Conservation (phyloP, 2,888 invertebrate genomes). For the Drosophila putrida region DNA sequence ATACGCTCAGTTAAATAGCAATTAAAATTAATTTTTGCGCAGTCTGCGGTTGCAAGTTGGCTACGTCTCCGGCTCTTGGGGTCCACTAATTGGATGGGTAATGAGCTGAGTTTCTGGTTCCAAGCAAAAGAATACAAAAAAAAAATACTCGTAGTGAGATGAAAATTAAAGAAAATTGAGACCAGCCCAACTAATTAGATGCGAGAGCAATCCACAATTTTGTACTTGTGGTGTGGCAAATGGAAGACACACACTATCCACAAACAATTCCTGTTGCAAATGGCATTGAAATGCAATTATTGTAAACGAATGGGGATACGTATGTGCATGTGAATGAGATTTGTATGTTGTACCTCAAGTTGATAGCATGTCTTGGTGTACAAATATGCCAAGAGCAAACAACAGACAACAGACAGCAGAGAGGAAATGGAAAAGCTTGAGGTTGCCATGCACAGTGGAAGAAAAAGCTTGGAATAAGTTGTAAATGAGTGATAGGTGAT, state of each 20-base stretch:
- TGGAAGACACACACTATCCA: neutral
- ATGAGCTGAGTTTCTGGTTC: slow-evolving; percentile 46
- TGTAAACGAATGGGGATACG: slow-evolving; percentile 19
- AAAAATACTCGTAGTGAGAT: slow-evolving; percentile 3
- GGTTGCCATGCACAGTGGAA: slow-evolving; percentile 23
- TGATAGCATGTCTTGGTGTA: slow-evolving; percentile 47
- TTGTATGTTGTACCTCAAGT: slow-evolving; percentile 41
- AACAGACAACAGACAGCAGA: slow-evolving; percentile 27
- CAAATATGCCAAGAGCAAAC: slow-evolving; percentile 64
- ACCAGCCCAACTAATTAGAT: slow-evolving; percentile 56
- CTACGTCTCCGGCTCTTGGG: slow-evolving; percentile 30
- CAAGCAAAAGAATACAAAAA: neutral
- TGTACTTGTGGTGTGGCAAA: slow-evolving; percentile 32
- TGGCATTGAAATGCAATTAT: slow-evolving; percentile 70
- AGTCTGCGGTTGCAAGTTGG: slow-evolving; percentile 55
- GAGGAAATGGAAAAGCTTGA: slow-evolving; percentile 35
- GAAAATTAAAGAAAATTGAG: slow-evolving; percentile 36
- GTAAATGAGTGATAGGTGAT: neutral
- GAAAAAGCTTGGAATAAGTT: neutral
- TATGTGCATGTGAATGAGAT: slow-evolving; percentile 19
- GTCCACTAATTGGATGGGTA: slow-evolving; percentile 67
- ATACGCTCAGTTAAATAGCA: slow-evolving; percentile 74
- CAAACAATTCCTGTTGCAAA: slow-evolving; percentile 34
- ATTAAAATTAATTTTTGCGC: slow-evolving; percentile 77
- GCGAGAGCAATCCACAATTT: slow-evolving; percentile 10